Evolutionary conservation across 1,140 invertebrate species (phyloP), one percentile per base, ranked within the genome.

Genomic region (Vanessa tameamea): DNA sequence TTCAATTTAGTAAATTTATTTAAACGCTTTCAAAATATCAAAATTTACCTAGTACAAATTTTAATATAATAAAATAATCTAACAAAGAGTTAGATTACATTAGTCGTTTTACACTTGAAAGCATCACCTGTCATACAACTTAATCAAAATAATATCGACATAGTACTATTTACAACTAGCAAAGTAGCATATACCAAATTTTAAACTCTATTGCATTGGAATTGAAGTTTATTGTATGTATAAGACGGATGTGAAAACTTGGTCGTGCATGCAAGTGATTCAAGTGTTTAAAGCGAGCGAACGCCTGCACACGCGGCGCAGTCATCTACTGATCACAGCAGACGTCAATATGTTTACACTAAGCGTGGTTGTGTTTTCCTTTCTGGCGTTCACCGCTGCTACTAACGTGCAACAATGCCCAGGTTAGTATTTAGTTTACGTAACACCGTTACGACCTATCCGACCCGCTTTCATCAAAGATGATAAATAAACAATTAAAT

Each of bases 351-450:
- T 78, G 77, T 78, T 72, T 31, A 66, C 53, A 13, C 63, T 73
- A 14, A 73, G 73, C 69, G 64, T 73, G 55, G 61, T 78, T 67
- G 73, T 75, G 72, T 75, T 61, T 66, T 53, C 50, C 23, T 47
- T 75, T 12, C 48, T 78, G 16, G 73, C 61, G 16, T 31, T 72
- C 15, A 48, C 67, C 47, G 66, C 73, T 47, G 70, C 77, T 20
- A 78, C 77, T 8, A 63, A 76, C 16, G 77, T 78, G 11, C 66
- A 64, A n/a, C 77, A 78, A 55, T 78, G 77, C 50, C 11, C 73
- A 9, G 77, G 77, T 78, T 63, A 75, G 73, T 78, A 55, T n/a
- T 43, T 59, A 31, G 9, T 64, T 76, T 75, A 75, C 68, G 61
- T 75, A 78, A 78, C 16, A 23, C 47, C 16, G 47, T 69, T 67